A percentile compares a stretch with the other conserved stretches of the same genome.
Evolutionary conservation across 2,113 vertebrate genomes (phyloP).

Genomic region (Australoheros scitulus): DNA sequence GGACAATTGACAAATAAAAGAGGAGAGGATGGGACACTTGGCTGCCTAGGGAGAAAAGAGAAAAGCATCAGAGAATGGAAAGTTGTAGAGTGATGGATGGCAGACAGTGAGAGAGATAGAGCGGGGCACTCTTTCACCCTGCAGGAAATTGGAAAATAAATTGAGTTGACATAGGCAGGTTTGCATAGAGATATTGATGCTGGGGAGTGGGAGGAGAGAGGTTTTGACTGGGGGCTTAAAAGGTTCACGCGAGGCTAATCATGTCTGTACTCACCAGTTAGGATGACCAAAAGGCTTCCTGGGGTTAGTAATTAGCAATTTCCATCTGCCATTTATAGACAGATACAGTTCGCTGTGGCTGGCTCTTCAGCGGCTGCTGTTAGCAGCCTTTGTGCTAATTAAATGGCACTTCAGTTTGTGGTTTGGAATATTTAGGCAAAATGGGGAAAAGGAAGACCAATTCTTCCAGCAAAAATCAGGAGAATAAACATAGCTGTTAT

Average conservation of each 20-base stretch:
- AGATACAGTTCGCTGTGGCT: neutral
- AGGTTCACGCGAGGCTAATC: conserved; percentile 59
- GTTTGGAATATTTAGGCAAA: neutral
- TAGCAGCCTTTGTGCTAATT: neutral
- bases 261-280: conserved; percentile 35
- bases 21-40: conserved; percentile 17
- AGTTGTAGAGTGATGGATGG: conserved; percentile 44
- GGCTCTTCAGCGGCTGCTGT: neutral
- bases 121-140: conserved; percentile 44
- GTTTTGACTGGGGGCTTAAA: conserved; percentile 19
- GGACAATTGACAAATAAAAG: conserved; percentile 14
- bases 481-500: neutral
- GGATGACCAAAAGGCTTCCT: conserved; percentile 39
- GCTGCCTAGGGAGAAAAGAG: conserved; percentile 13
- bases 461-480: neutral
- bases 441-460: neutral
- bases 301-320: conserved; percentile 53
- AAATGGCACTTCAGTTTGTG: neutral
- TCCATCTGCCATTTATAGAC: conserved; percentile 54
- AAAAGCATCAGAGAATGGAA: conserved; percentile 12
- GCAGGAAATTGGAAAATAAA: conserved; percentile 79
- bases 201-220: conserved; percentile 24
- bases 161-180: conserved; percentile 75
- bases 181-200: conserved; percentile 68
- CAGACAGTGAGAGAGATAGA: conserved; percentile 13